Percentiles rank a stretch among this genome's conserved stretches.
Conservation (phyloP, 1,140 invertebrate species). For the Eumeta japonica region DNA sequence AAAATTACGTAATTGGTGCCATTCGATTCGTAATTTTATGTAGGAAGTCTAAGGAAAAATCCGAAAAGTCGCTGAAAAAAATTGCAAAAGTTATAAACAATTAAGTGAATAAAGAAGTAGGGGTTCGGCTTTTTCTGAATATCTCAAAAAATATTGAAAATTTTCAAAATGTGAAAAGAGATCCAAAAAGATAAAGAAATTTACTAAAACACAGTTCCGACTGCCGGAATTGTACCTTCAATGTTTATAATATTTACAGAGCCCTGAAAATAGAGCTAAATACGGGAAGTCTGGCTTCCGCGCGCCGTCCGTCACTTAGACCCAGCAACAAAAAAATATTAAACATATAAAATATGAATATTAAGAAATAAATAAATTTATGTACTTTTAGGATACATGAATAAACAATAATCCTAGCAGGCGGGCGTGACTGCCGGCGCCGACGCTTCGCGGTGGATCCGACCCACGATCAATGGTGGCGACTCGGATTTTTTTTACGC, state of each 20-base stretch:
- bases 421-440: no score
- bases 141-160: background rate
- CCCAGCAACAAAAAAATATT: constrained; percentile 1
- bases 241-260: constrained; percentile 1
- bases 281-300: background rate
- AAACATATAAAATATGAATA: no score
- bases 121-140: constrained; percentile 1
- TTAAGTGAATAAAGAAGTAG: background rate
- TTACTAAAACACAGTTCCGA: background rate
- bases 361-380: no score
- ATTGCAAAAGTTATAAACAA: constrained; percentile 1
- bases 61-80: background rate
- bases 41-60: constrained; percentile 1
- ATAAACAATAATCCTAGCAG: no score
- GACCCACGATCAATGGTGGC: no score
- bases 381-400: no score
- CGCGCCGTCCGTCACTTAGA: background rate
- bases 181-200: background rate
- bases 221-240: background rate
- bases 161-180: background rate
- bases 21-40: background rate
- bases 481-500: no score
- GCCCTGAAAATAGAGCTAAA: background rate
- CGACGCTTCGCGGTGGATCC: no score
- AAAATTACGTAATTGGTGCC: no score